These are phyloP conservation scores for Pterostichus madidus DNA, from an alignment of 2,888 invertebrate species.

Conservation along the genomic window DNA sequence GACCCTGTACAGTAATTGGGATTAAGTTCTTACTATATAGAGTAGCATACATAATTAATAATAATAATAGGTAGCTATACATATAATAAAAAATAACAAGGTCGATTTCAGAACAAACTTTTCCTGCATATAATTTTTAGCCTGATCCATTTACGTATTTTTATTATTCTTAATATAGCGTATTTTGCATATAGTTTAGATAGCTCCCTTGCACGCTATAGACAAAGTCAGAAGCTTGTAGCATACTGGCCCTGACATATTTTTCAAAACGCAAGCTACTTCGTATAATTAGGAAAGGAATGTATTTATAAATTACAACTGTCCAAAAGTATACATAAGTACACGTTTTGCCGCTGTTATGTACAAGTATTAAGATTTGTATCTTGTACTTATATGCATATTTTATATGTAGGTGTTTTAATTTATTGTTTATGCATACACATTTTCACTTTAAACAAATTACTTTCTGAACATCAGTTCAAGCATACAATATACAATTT, in stretches of 20 bases:
- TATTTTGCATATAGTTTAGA: constrained; percentile 40
- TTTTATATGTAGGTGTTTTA: constrained; percentile 15
- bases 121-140: constrained; percentile 14
- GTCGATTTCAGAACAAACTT: background rate
- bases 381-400: constrained; percentile 38
- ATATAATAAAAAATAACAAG: constrained; percentile 1
- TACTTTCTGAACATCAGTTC: background rate
- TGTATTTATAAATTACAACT: constrained; percentile 38
- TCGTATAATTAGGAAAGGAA: constrained; percentile 16
- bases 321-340: background rate
- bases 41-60: too few relatives aligned
- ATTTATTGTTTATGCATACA: constrained; percentile 28
- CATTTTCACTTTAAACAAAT: constrained; percentile 23
- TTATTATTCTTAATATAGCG: constrained; percentile 43
- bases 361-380: constrained; percentile 41
- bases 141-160: constrained; percentile 15
- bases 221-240: constrained; percentile 7
- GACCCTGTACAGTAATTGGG: too few relatives aligned
- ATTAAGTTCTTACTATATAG: too few relatives aligned
- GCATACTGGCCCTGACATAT: constrained; percentile 39
- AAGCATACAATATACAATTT: too few relatives aligned
- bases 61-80: too few relatives aligned
- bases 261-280: constrained; percentile 31
- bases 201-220: constrained; percentile 41
- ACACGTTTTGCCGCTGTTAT: constrained; percentile 7